These are phyloP conservation scores for Drosophila nasuta DNA, from an alignment of 1,140 invertebrate species.

Conservation along the genomic window DNA sequence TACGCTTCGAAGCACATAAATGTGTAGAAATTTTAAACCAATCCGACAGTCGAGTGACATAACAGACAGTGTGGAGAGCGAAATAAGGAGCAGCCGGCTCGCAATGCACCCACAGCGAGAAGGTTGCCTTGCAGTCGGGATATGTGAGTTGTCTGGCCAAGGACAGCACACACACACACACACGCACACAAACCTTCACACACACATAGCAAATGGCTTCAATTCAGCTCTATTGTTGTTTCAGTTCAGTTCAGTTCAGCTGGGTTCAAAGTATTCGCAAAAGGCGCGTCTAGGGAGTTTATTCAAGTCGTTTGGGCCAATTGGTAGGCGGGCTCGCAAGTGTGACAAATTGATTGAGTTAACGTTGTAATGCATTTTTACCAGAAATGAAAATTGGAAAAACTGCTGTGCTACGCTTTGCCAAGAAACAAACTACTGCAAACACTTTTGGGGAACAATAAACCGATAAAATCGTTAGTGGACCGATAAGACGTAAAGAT, in stretches of 20 bases:
- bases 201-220: conserved; percentile 2
- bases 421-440: conserved; percentile 27
- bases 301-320: conserved; percentile 2
- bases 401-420: conserved; percentile 29
- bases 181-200: no score
- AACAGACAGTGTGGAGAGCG: conserved; percentile 3
- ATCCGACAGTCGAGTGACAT: conserved; percentile 12
- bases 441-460: conserved; percentile 11
- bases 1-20: conserved; percentile 4
- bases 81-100: conserved; percentile 7
- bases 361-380: conserved; percentile 35
- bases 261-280: conserved; percentile 33
- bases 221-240: conserved; percentile 9
- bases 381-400: conserved; percentile 23
- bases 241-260: not conserved
- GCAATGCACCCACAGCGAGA: conserved; percentile 1
- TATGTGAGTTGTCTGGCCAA: conserved; percentile 25
- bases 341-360: conserved; percentile 49
- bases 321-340: conserved; percentile 19
- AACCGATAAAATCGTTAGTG: conserved; percentile 1
- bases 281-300: not conserved
- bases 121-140: conserved; percentile 17
- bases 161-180: conserved; percentile 13
- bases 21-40: conserved; percentile 12
- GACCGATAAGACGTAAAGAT: not conserved